Conservation (phyloP, 64 coral and sea anemone species). For the Pocillopora damicornis region DNA sequence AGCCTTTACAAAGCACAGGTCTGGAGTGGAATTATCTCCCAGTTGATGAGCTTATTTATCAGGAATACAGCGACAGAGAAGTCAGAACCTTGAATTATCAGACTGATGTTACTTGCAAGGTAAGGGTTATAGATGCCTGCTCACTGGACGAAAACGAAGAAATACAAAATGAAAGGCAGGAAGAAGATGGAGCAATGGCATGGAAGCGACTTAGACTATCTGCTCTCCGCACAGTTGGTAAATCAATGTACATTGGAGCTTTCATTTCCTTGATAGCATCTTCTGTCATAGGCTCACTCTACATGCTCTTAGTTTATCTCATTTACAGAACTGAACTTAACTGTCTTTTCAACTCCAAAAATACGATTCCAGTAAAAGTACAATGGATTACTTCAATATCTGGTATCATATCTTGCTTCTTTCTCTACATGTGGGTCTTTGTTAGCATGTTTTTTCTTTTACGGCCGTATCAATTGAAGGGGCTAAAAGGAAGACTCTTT, state of each 20-base stretch:
- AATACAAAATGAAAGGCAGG: not conserved
- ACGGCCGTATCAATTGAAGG: not conserved
- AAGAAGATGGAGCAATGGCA: not conserved
- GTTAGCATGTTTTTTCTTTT: not conserved
- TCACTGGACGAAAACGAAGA: not conserved
- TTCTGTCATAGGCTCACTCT: not conserved
- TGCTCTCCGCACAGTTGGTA: not conserved
- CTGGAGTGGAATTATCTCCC: conserved; percentile 7
- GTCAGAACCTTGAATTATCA: not conserved
- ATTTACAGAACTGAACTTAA: not conserved
- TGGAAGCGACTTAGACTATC: conserved; percentile 19
- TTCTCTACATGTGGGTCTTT: not conserved
- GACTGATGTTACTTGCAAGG: not conserved
- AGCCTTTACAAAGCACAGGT: not conserved
- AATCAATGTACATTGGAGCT: conserved; percentile 22
- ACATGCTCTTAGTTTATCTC: not conserved
- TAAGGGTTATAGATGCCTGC: not conserved
- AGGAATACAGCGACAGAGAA: conserved; percentile 11
- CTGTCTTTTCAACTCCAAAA: not conserved
- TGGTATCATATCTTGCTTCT: not conserved
- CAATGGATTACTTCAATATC: not conserved
- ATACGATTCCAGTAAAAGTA: not conserved
- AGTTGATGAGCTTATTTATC: conserved; percentile 4
- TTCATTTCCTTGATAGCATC: not conserved
- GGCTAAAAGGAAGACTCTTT: not conserved